Conservation (phyloP, 2,888 invertebrate genomes). For the Andrena praecox region DNA sequence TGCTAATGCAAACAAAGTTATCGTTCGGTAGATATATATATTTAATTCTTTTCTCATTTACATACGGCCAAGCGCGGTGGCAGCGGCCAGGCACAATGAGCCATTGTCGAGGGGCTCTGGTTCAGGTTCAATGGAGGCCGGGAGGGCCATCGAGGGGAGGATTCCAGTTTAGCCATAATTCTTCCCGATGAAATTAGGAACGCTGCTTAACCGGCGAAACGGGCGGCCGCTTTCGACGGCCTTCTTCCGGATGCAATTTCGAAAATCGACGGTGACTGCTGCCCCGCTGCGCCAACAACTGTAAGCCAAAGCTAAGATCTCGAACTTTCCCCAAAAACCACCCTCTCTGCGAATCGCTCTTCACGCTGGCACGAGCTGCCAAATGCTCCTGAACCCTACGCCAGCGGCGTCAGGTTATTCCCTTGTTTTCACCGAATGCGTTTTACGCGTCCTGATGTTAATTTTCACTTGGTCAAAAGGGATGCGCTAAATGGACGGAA, state of each 20-base stretch:
- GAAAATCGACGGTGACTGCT: slow-evolving; percentile 10
- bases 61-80: slow-evolving; percentile 37
- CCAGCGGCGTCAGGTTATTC: background rate
- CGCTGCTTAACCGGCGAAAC: slow-evolving; percentile 32
- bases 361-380: background rate
- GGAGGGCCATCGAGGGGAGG: slow-evolving; percentile 2
- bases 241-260: slow-evolving; percentile 24
- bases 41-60: slow-evolving; percentile 58
- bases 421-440: background rate
- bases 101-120: slow-evolving; percentile 43
- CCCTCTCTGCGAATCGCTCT: background rate
- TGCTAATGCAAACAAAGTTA: slow-evolving; percentile 64
- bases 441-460: background rate
- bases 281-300: slow-evolving; percentile 39
- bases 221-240: background rate
- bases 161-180: slow-evolving; percentile 43
- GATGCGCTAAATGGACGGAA: too few relatives aligned
- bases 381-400: background rate
- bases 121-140: slow-evolving; percentile 35
- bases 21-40: slow-evolving; percentile 55
- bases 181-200: slow-evolving; percentile 49
- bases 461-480: too few relatives aligned
- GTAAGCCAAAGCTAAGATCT: background rate
- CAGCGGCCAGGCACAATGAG: slow-evolving; percentile 47
- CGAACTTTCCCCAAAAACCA: too few relatives aligned